Percentiles rank a stretch among this genome's conserved stretches.
phyloP scores from a whole-genome alignment of 2,888 invertebrate genomes.

The Cantharis rustica region DNA sequence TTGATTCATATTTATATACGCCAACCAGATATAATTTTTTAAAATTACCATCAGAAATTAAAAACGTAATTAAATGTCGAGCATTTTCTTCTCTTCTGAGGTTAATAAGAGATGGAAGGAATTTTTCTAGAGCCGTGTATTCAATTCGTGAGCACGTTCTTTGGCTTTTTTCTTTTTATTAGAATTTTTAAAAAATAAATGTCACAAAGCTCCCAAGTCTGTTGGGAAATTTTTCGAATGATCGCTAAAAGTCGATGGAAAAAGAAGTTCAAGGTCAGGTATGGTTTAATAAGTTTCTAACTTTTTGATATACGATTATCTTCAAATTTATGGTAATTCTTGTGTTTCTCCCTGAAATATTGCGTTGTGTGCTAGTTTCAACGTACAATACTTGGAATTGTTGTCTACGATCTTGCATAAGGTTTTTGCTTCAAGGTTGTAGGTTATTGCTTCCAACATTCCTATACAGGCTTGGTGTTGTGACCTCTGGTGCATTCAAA shows the following conservation, averaged over 20 bases:
- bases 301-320: background rate
- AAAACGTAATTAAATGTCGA: background rate
- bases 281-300: background rate
- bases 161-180: background rate
- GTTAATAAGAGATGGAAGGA: background rate
- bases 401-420: constrained; percentile 31
- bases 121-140: background rate
- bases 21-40: background rate
- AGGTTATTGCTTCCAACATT: constrained; percentile 33
- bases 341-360: constrained; percentile 14
- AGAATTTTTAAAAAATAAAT: background rate
- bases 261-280: constrained; percentile 1
- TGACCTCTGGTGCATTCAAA: constrained; percentile 31
- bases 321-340: background rate
- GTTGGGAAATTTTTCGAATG: background rate
- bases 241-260: background rate
- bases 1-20: background rate
- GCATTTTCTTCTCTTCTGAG: background rate
- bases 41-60: background rate
- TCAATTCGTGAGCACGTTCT: background rate
- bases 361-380: constrained; percentile 25
- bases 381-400: constrained; percentile 23
- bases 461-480: constrained; percentile 24
- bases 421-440: constrained; percentile 30
- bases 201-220: background rate